Evolutionary conservation across 2,888 invertebrate species (phyloP).

Genomic region (Agrilus mali): DNA sequence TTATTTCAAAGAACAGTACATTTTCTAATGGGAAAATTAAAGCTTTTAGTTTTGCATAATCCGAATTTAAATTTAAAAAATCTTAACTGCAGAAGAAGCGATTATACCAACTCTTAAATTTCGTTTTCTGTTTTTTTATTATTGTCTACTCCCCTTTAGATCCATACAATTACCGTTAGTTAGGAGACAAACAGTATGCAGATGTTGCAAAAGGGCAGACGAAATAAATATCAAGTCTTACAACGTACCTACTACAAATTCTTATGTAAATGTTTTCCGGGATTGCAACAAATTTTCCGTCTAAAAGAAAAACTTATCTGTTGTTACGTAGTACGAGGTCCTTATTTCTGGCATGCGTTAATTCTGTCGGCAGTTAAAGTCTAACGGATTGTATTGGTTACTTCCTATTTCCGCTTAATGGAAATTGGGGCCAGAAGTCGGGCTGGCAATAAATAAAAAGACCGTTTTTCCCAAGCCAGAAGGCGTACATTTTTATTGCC

Average conservation of each 20-base stretch:
- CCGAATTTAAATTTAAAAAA: too few species aligned
- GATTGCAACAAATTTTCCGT: conserved; percentile 35
- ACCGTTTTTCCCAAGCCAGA: conserved; percentile 35
- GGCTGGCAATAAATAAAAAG: conserved; percentile 34
- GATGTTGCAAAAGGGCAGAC: conserved; percentile 32
- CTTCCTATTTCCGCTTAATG: conserved; percentile 13
- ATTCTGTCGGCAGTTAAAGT: conserved; percentile 7
- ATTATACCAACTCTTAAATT: too few species aligned
- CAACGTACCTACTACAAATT: conserved; percentile 20
- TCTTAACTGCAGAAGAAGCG: too few species aligned
- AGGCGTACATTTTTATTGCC: conserved; percentile 39
- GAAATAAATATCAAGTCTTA: conserved; percentile 31
- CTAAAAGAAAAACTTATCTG: conserved; percentile 33
- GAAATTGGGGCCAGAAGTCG: conserved; percentile 11
- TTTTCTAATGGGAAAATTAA: too few species aligned
- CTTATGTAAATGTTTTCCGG: conserved; percentile 34
- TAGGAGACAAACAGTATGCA: conserved; percentile 26
- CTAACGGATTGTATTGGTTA: conserved; percentile 5
- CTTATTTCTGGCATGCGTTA: conserved; percentile 8
- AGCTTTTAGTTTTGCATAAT: too few species aligned
- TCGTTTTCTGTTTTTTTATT: too few species aligned
- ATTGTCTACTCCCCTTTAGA: background rate
- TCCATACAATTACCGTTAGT: conserved; percentile 5
- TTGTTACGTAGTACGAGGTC: conserved; percentile 13
- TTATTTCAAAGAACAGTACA: too few species aligned